Conservation (phyloP, 2,113 vertebrate species). For the Felis chaus region DNA sequence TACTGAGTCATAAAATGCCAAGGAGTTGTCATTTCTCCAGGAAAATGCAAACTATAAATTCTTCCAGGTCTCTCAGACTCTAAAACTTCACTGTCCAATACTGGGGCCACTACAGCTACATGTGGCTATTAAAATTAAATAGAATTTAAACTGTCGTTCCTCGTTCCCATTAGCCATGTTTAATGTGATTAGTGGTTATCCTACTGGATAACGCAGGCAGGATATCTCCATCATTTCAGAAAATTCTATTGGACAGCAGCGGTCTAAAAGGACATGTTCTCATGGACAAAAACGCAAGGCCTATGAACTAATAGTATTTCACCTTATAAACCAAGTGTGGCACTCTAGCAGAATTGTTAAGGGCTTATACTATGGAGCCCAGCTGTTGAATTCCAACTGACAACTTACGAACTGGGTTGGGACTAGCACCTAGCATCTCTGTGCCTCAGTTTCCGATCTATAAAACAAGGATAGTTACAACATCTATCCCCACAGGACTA, state of each 20-base stretch:
- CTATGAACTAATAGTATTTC: not conserved
- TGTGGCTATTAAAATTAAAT: constrained; percentile 5
- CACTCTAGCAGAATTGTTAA: not conserved
- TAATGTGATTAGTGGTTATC: not conserved
- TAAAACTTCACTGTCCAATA: not conserved
- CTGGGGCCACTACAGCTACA: not conserved
- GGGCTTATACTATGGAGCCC: not conserved
- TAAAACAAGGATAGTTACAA: not conserved
- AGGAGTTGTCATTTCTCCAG: not conserved
- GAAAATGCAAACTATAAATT: constrained; percentile 17
- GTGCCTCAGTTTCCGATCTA: not conserved
- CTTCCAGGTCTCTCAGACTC: not conserved
- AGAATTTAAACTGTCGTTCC: not conserved
- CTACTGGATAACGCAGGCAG: not conserved
- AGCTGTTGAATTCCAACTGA: not conserved
- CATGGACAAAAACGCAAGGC: not conserved
- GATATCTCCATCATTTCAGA: not conserved
- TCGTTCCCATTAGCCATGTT: not conserved
- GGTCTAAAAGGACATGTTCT: not conserved
- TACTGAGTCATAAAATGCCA: not conserved
- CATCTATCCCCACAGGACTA: not conserved
- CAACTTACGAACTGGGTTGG: not conserved
- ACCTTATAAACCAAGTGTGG: not conserved
- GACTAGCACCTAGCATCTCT: not conserved
- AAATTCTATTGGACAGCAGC: not conserved